Conservation (phyloP, 2,113 vertebrate genomes). For the Sturnira hondurensis region DNA sequence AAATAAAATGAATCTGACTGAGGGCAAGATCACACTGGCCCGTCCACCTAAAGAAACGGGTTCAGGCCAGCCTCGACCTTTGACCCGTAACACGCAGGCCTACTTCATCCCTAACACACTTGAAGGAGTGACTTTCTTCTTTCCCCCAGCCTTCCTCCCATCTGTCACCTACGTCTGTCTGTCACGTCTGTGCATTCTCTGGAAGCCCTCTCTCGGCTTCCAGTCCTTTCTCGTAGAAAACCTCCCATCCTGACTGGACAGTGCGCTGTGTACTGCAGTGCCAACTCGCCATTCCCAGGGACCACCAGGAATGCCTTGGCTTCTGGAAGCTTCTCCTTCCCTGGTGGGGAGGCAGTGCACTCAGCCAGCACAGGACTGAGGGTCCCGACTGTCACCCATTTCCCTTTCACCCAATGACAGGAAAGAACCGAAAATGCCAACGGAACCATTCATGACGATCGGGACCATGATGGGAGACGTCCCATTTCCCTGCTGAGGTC, state of each 20-base stretch:
- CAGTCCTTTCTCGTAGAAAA: neutral
- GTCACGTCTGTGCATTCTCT: no score
- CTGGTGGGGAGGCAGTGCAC: rapidly evolving
- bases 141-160: neutral
- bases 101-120: neutral
- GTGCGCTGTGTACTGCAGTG: neutral
- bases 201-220: rapidly evolving
- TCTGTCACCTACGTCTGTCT: neutral
- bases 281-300: neutral
- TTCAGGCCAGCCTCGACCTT: neutral
- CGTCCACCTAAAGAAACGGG: neutral
- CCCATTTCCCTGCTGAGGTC: no score
- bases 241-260: neutral
- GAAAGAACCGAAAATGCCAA: neutral
- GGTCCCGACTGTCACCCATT: neutral
- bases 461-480: no score
- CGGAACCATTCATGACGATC: rapidly evolving
- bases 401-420: neutral
- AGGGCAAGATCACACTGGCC: neutral
- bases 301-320: neutral
- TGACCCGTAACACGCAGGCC: neutral
- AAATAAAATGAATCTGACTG: neutral
- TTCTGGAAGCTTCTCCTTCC: neutral
- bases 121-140: neutral
- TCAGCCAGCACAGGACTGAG: rapidly evolving